These are phyloP conservation scores for Amblyraja radiata DNA, from an alignment of 2,797 vertebrate genomes.

Conservation along the genomic window DNA sequence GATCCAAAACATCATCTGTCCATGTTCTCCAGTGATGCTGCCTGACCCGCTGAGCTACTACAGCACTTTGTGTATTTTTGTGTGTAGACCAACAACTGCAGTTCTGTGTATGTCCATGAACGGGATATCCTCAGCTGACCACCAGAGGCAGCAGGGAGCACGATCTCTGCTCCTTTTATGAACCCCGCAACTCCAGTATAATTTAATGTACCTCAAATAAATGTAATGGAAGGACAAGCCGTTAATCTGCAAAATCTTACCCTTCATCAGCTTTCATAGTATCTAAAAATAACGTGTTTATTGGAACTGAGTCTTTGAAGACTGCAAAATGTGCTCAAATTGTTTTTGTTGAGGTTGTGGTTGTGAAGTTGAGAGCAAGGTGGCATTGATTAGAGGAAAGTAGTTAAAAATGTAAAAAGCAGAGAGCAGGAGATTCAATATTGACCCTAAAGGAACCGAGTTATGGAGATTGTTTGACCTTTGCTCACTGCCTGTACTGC, in stretches of 20 bases:
- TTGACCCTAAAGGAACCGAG: neutral
- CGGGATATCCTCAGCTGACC: neutral
- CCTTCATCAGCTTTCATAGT: neutral
- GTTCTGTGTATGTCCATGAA: no score
- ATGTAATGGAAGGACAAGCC: neutral
- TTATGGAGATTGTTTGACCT: neutral
- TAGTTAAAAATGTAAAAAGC: slow-evolving; percentile 11
- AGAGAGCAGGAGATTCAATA: neutral
- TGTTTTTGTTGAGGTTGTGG: neutral
- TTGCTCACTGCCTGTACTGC: neutral
- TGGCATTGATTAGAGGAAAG: neutral
- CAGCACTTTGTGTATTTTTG: no score
- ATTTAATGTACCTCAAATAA: neutral
- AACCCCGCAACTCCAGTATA: neutral
- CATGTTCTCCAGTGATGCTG: no score
- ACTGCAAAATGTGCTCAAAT: neutral
- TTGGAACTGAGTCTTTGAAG: neutral
- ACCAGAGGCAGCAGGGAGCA: neutral
- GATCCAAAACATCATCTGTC: no score
- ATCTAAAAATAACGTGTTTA: neutral
- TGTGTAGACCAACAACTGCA: no score
- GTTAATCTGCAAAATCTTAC: neutral
- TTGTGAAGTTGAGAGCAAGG: neutral
- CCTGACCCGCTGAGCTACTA: no score
- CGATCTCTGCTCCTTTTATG: neutral